Base-by-base conservation (phyloP, 2,888 invertebrate genomes). In the Oligia latruncula region DNA sequence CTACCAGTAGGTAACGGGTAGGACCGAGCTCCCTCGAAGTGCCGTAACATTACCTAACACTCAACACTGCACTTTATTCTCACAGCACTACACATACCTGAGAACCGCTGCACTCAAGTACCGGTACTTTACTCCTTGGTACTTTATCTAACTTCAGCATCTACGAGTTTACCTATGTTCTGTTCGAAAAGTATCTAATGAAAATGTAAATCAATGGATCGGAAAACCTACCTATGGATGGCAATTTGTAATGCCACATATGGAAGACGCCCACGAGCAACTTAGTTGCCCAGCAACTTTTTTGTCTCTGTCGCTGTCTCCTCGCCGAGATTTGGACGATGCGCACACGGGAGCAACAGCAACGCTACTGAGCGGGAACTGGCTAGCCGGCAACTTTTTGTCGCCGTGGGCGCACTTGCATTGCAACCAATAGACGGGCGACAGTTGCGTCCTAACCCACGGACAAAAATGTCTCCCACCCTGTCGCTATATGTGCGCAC, bases 11-110 rank as follows among this genome's bases (percentile, higher is more conserved):
- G 43, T 15, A 52, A 17, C 68, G 2, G 11, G 43, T 55, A n/a
- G n/a, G 8, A 35, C 17, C 0, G 20, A 60, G 35, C 15, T 15
- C 46, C 15, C 40, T 72, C 23, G 60, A 67, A 60, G 60, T 23
- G n/a, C 35, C 29, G 68, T 58, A 17, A 52, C 52, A 62, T 46
- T 55, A 81, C 23, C 23, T n/a, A 29, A 5, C 74, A 55, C 49
- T 65, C n/a, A 8, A 40, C 46, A 29, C 58, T 49, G 62, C 68
- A 81, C 83, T 83, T 77, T 71, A 46, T 77, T 67, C 77, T 60
- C 40, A 40, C 23, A 71, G 55, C 76, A 71, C 70, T 83, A 17
- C 60, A 62, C 60, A 55, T 60, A 11, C 43, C 49, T 43, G 68
- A 68, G 67, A 9, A 72, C 64, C 35, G 74, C 49, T 67, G 77